phyloP scores from a whole-genome alignment of 2,797 vertebrate species.

The Anguilla megastoma region DNA sequence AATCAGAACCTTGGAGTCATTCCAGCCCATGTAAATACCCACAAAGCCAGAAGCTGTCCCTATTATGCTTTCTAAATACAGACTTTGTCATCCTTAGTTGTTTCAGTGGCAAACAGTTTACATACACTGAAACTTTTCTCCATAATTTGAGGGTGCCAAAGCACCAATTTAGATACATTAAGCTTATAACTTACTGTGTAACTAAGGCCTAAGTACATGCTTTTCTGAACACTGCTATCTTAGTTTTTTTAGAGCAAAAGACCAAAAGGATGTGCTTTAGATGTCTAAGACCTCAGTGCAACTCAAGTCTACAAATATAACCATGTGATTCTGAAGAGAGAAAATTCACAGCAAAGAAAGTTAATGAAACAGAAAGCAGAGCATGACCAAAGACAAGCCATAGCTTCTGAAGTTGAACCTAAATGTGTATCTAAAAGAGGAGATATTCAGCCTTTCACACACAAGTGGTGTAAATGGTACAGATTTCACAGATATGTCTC shows the following conservation, averaged over 20 bases:
- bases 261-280: neutral
- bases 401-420: neutral
- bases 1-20: neutral
- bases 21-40: neutral
- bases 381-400: neutral
- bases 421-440: neutral
- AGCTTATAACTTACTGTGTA: neutral
- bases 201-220: neutral
- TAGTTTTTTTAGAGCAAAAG: neutral
- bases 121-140: neutral
- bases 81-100: neutral
- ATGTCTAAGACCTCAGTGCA: neutral
- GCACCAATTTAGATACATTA: slow-evolving; percentile 5
- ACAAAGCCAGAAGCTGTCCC: neutral
- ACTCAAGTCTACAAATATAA: neutral
- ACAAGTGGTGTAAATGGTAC: neutral
- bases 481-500: no score
- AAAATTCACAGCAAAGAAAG: neutral
- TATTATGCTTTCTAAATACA: neutral
- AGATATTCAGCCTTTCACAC: neutral
- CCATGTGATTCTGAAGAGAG: neutral
- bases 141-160: slow-evolving; percentile 10
- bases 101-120: neutral
- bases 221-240: neutral
- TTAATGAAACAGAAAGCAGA: neutral